phyloP scores from a whole-genome alignment of 1,140 invertebrate genomes.

The Drosophila ercepeae region DNA sequence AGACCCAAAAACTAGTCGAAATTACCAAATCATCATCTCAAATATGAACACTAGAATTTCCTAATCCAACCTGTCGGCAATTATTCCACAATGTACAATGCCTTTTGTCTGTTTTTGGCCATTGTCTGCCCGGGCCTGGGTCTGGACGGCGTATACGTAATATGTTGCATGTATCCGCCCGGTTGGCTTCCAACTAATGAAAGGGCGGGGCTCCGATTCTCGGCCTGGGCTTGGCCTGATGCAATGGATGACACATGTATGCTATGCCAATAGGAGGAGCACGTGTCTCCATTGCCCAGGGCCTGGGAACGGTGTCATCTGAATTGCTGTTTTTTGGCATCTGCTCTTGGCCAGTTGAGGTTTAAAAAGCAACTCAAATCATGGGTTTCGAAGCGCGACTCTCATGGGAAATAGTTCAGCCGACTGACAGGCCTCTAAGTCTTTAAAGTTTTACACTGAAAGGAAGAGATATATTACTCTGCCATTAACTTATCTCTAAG shows the following conservation, averaged over 20 bases:
- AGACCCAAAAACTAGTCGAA: neutral
- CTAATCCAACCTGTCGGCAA: conserved; percentile 8
- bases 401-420: conserved; percentile 17
- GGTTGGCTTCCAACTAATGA: conserved; percentile 17
- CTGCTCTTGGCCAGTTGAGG: neutral
- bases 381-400: neutral
- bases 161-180: conserved; percentile 25
- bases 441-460: neutral
- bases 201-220: conserved; percentile 32
- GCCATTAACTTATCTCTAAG: too few relatives aligned
- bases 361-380: neutral
- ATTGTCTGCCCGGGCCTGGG: conserved; percentile 10
- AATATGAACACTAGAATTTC: conserved; percentile 9
- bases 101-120: neutral
- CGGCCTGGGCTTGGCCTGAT: conserved; percentile 36
- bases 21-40: neutral
- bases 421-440: neutral
- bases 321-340: conserved; percentile 27
- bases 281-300: conserved; percentile 13
- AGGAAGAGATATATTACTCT: neutral
- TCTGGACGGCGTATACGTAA: conserved; percentile 45
- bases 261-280: neutral
- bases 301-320: conserved; percentile 38
- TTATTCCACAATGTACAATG: conserved; percentile 1
- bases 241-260: conserved; percentile 26